Evolutionary conservation across 2,797 vertebrate species (phyloP), one percentile per base, ranked within the genome.

Genomic region (Hoplostethus atlanticus): DNA sequence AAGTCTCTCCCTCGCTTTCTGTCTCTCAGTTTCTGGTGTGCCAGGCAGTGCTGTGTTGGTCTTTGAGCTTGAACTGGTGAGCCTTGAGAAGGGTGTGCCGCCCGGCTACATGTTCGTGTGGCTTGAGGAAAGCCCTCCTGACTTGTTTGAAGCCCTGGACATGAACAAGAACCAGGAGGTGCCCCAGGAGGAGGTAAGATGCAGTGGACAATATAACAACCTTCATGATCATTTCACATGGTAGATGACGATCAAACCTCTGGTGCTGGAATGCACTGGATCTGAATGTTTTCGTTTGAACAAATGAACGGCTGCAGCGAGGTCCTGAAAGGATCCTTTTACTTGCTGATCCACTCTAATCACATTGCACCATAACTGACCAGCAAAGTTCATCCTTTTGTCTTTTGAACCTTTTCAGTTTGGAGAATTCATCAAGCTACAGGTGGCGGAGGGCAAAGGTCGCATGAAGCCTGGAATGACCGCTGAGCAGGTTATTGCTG

Each of bases 61-160:
- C 28, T 99, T 99, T 31, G 96, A 98, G 67, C 88, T 99, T 46
- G 97, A 99, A 79, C 83, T 99, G 90, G 5, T 97, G 46, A 94
- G 92, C 74, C 80, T 96, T 76, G 94, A 97, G 88, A 96, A 96
- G n/a, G 98, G 97, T 0, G 92, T 99, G n/a, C 98, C 98, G 0
- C 91, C 96, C 0, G 98, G 98, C 2, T 99, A 99, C 87, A 87
- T 99, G 83, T 99, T 98, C 36, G 94, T 99, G 81, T 99, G 98
- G 98, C 92, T 98, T 0, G 80, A 89, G 25, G 95, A 98, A 0
- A 94, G 89, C 0, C 97, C 98, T 0, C 16, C 48, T 0, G 93
- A 89, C 56, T 92, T 99, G 59, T 99, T 96, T 2, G 84, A 95
- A 79, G 89, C 91, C 2, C 83, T 99, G 94, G 98, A 99, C 76